Evolutionary conservation across 2,888 invertebrate genomes (phyloP).

Genomic region (Ophonus ardosiacus): DNA sequence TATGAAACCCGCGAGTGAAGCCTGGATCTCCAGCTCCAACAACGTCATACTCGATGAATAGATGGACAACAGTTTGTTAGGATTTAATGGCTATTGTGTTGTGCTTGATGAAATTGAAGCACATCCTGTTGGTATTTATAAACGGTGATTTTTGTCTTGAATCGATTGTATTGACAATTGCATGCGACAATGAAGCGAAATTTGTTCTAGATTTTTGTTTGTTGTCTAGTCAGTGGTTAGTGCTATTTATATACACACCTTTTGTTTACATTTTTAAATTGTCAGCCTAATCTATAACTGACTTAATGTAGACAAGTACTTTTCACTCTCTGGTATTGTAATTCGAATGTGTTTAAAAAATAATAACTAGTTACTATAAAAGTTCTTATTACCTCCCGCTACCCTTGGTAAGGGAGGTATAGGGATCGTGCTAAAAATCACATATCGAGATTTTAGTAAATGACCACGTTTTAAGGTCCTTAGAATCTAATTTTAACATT

Average conservation of each 20-base stretch:
- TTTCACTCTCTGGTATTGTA: too few species aligned
- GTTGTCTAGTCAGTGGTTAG: background rate
- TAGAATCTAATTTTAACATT: too few species aligned
- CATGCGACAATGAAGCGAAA: background rate
- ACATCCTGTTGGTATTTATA: constrained; percentile 44
- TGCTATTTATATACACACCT: background rate
- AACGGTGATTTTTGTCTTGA: constrained; percentile 2
- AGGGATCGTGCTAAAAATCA: too few species aligned
- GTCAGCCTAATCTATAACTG: too few species aligned
- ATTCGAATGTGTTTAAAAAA: too few species aligned
- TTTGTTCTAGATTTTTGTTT: background rate
- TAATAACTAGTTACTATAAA: too few species aligned
- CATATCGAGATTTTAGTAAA: too few species aligned
- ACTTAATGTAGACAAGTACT: too few species aligned
- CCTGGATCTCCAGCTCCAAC: constrained; percentile 9
- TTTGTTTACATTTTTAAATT: too few species aligned
- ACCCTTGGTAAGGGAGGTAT: too few species aligned
- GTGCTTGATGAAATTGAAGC: constrained; percentile 39
- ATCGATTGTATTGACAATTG: constrained; percentile 6
- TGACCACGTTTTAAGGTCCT: too few species aligned
- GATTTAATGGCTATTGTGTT: constrained; percentile 36
- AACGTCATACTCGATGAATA: constrained; percentile 18
- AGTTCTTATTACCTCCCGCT: too few species aligned
- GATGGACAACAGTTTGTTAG: constrained; percentile 29
- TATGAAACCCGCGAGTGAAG: constrained; percentile 19